phyloP scores from a whole-genome alignment of 2,888 invertebrate genomes.

The Seira musarum region DNA sequence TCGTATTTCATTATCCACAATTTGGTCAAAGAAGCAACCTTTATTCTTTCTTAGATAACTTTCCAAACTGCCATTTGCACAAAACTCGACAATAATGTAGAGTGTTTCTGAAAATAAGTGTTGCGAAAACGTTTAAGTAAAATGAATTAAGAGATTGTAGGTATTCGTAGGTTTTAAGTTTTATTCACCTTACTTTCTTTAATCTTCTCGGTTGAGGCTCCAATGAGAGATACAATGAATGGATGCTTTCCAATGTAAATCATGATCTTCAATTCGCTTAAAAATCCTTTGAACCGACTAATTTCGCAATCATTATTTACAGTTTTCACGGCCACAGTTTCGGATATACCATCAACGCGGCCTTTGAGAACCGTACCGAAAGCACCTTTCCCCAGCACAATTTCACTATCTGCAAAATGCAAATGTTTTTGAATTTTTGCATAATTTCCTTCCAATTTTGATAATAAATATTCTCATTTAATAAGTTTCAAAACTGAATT shows the following conservation, averaged over 20 bases:
- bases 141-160: not conserved
- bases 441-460: not conserved
- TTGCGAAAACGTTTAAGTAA: slow-evolving; percentile 1
- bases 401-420: slow-evolving; percentile 61
- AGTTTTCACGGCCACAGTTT: slow-evolving; percentile 60
- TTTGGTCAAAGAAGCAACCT: slow-evolving; percentile 41
- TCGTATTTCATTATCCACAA: slow-evolving; percentile 43
- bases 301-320: slow-evolving; percentile 58
- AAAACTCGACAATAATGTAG: slow-evolving; percentile 63
- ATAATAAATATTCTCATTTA: slow-evolving; percentile 10
- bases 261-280: slow-evolving; percentile 64
- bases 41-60: slow-evolving; percentile 43
- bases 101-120: slow-evolving; percentile 49
- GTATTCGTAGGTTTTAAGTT: not conserved
- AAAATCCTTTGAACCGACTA: slow-evolving; percentile 58
- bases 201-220: slow-evolving; percentile 63
- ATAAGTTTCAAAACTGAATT: not conserved
- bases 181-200: slow-evolving; percentile 56
- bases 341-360: slow-evolving; percentile 48
- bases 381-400: slow-evolving; percentile 61
- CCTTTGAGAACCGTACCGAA: slow-evolving; percentile 64
- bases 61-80: slow-evolving; percentile 61
- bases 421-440: not conserved
- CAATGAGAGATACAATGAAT: slow-evolving; percentile 54
- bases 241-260: slow-evolving; percentile 62